These are phyloP conservation scores for Miltochrista miniata DNA, from an alignment of 2,888 invertebrate species.

Conservation along the genomic window DNA sequence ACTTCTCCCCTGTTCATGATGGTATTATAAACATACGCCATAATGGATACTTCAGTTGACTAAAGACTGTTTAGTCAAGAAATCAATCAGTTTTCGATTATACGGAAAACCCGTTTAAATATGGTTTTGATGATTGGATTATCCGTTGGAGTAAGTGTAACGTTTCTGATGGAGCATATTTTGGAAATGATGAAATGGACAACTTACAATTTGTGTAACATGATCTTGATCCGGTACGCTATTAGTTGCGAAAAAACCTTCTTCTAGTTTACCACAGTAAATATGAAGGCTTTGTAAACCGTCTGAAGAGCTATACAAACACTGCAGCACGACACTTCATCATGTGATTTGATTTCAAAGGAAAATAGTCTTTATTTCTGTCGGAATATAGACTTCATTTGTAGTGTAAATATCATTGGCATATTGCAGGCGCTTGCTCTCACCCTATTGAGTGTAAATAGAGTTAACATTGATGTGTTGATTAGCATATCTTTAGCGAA, in stretches of 20 bases:
- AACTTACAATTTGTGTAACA: no score
- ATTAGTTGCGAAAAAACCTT: no score
- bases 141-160: no score
- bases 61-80: conserved; percentile 2
- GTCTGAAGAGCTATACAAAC: conserved; percentile 11
- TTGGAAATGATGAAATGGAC: no score
- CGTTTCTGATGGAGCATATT: no score
- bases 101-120: no score
- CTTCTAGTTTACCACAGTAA: no score
- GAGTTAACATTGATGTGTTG: conserved; percentile 15
- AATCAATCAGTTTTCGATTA: no score
- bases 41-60: background rate
- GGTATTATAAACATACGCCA: background rate
- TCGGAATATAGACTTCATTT: conserved; percentile 6
- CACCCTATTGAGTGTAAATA: conserved; percentile 25
- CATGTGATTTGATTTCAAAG: background rate
- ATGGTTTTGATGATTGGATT: no score
- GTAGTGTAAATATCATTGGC: conserved; percentile 2
- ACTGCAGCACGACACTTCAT: conserved; percentile 10
- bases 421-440: conserved; percentile 15
- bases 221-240: no score
- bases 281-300: background rate
- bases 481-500: conserved; percentile 62
- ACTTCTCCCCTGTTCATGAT: background rate
- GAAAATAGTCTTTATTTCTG: conserved; percentile 4